Evolutionary conservation across 2,797 vertebrate species (phyloP).

Genomic region (Diglossa cyanea): DNA sequence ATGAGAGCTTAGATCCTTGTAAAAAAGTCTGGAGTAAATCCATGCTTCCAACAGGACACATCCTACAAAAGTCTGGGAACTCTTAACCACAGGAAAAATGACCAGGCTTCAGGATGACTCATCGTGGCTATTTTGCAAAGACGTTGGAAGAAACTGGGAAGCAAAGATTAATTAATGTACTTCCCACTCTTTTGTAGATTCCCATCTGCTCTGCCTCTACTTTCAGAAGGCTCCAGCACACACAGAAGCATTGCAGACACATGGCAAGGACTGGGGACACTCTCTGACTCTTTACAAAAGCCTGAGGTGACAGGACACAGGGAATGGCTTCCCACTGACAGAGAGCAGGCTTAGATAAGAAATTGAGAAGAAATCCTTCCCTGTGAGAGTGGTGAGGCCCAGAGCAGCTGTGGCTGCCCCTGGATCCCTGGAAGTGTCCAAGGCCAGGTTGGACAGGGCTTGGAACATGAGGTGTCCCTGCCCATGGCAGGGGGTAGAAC

Average conservation of each 20-base stretch:
- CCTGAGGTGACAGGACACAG: background rate
- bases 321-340: background rate
- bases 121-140: background rate
- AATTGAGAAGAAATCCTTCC: background rate
- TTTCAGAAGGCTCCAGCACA: background rate
- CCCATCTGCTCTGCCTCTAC: background rate
- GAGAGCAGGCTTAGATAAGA: background rate
- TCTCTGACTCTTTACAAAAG: background rate
- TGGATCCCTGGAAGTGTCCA: background rate
- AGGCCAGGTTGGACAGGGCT: rapidly evolving
- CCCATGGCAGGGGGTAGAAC: background rate
- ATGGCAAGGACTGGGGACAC: too few relatives aligned
- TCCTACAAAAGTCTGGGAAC: conserved; percentile 21
- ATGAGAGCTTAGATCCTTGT: background rate
- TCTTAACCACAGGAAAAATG: conserved; percentile 20
- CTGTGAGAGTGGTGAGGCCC: background rate
- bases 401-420: background rate
- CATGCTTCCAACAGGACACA: background rate
- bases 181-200: background rate
- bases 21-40: background rate
- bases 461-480: background rate
- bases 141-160: background rate
- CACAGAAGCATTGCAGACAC: rapidly evolving
- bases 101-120: conserved; percentile 27
- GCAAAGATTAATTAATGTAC: background rate